These are phyloP conservation scores for Argyrosomus japonicus DNA, from an alignment of 2,113 vertebrate species.

Conservation along the genomic window DNA sequence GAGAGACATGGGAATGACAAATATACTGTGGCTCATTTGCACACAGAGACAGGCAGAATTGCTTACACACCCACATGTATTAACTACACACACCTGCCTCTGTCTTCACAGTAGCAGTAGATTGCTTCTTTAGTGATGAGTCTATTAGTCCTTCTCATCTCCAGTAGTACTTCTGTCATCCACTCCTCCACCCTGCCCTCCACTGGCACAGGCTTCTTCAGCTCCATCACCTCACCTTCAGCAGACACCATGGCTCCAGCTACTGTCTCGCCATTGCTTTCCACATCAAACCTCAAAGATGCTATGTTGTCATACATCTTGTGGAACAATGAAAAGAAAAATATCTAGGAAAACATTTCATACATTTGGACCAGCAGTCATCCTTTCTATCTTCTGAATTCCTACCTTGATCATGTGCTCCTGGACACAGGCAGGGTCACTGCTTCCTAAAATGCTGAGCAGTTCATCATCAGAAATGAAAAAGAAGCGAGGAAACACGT, in stretches of 20 bases:
- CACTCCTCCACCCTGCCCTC: constrained; percentile 94
- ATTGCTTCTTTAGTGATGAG: constrained; percentile 97
- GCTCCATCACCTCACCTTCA: constrained; percentile 92
- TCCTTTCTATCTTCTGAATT: neutral
- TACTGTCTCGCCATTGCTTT: constrained; percentile 81
- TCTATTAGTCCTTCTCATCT: constrained; percentile 94
- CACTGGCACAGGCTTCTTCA: constrained; percentile 84
- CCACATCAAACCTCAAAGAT: constrained; percentile 86
- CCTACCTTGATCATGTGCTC: constrained; percentile 98
- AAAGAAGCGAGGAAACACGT: constrained; percentile 96
- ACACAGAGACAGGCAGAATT: neutral
- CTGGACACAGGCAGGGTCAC: constrained; percentile 91
- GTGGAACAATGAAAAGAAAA: constrained; percentile 18
- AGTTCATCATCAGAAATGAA: constrained; percentile 98
- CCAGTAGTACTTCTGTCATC: constrained; percentile 91
- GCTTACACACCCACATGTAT: neutral
- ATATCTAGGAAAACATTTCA: neutral
- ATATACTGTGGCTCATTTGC: neutral
- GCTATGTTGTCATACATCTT: constrained; percentile 98
- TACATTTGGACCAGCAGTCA: constrained; percentile 5
- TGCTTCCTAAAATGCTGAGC: constrained; percentile 95
- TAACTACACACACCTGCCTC: constrained; percentile 85
- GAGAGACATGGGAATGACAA: constrained; percentile 3
- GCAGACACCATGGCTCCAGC: constrained; percentile 94
- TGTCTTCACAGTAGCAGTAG: constrained; percentile 89